Conservation (phyloP, 2,888 invertebrate species). For the Leistus spinibarbis region DNA sequence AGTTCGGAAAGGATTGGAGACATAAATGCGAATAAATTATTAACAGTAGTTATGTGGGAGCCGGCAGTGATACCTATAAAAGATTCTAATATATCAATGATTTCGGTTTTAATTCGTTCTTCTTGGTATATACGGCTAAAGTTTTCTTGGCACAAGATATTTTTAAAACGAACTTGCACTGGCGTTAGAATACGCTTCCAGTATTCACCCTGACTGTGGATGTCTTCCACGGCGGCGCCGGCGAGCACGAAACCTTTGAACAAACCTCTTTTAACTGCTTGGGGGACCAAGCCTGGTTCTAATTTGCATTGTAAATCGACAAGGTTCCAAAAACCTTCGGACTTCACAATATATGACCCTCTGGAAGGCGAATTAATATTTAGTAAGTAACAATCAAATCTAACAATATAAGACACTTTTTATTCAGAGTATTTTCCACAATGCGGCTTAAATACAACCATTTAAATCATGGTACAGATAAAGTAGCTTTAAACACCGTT, state of each 20-base stretch:
- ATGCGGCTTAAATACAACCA: too few species aligned
- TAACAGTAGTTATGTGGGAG: constrained; percentile 58
- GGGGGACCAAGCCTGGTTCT: constrained; percentile 62
- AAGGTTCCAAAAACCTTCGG: constrained; percentile 63
- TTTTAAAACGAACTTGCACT: constrained; percentile 62
- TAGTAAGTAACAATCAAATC: not conserved
- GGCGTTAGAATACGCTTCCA: constrained; percentile 58
- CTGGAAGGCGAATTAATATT: constrained; percentile 17
- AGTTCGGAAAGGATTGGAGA: constrained; percentile 69
- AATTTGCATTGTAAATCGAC: constrained; percentile 61
- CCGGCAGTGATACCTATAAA: constrained; percentile 76
- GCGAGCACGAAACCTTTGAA: constrained; percentile 75
- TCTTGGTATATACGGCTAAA: constrained; percentile 64
- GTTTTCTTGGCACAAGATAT: constrained; percentile 60
- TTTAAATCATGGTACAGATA: too few species aligned
- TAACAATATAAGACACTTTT: too few species aligned
- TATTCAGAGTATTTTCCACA: too few species aligned
- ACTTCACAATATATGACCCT: constrained; percentile 59
- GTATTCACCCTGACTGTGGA: constrained; percentile 49
- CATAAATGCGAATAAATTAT: constrained; percentile 63
- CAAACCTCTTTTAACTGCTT: constrained; percentile 67
- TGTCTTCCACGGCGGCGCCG: constrained; percentile 59
- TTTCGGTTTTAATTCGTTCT: constrained; percentile 68
- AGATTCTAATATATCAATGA: constrained; percentile 77
- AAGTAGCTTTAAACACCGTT: too few species aligned